Base-by-base conservation (phyloP, 35 echinoderm and acorn worm species). In the Ophioderma brevispina region DNA sequence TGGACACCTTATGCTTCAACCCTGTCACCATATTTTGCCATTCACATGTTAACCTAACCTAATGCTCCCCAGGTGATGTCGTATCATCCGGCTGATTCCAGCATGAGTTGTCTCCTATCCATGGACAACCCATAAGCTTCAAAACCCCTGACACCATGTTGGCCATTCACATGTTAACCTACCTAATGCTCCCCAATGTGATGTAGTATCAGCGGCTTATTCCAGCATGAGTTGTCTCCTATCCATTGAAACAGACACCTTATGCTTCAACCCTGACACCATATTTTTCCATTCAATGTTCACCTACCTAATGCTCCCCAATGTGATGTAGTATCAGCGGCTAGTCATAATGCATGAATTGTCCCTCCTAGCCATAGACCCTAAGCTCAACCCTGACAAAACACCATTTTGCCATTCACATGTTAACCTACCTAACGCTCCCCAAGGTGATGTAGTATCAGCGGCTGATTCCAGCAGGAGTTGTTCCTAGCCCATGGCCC, bases 311-410 rank as follows among this genome's bases (percentile, higher is more conserved):
- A n/a, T n/a, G n/a, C n/a, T n/a, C n/a, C n/a, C 76, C 59, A 8
- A 70, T 8, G 59, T 70, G 59, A 70, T 25, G 59, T 25, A 1
- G 59, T 70, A 70, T 70, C 59, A 25, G 59, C 59, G 23, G 59
- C 59, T 70, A 25, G n/a, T 70, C n/a, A 8, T n/a, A 8, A 70
- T n/a, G 28, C 59, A 70, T 70, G 23, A 81, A 87, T 75, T 94
- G 92, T 76, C 76, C 79, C 83, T n/a, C n/a, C 92, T 59, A 15
- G 92, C 92, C 90, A 59, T 32, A 90, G 23, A 94, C 92, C 30
- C 28, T 10, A 94, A 64, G 3, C 35, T 35, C 1, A 85, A 40
- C 40, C 56, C 0, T 13, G 55, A 50, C 3, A n/a, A n/a, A 34
- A 75, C 1, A 94, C 76, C 77, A 90, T 25, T 2, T 85, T n/a